Base-by-base conservation (phyloP, 1,140 invertebrate genomes). In the Pentalonia nigronervosa region DNA sequence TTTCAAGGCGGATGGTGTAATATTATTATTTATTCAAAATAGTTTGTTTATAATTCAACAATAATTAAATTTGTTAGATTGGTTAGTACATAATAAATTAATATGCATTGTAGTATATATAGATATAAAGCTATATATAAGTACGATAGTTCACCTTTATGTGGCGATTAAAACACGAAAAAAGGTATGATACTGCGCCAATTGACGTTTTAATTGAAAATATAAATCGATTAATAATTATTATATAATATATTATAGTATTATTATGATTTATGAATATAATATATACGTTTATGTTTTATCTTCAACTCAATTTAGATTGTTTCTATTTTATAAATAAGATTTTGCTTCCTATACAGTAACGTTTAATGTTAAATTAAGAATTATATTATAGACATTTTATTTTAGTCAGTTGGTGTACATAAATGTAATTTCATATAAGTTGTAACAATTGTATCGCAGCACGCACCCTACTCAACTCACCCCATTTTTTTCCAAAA, bases 401-500 rank as follows among this genome's bases (percentile, higher is more conserved):
- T 50, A 20, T 50, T 50, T 50, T 60, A 60, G 30, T 30, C 30
- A 0, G 30, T 30, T n/a, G 30, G 9, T 67, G 4, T 67, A 14
- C 25, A 23, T 56, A 8, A 56, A 7, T 1, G 56, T 56, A 56
- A 67, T 30, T 67, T 67, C 9, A 67, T 67, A 67, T 56, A 30
- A 67, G 60, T n/a, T n/a, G 60, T 30, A 76, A n/a, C 7, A 34
- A n/a, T n/a, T 34, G 14, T n/a, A 88, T 48, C 20, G 47, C 41
- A 41, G 47, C 41, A 41, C 41, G 41, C 7, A 90, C 25, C 56
- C 6, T n/a, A 84, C 8, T 41, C 2, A 7, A 94, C 96, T 95
- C 94, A 98, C 97, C 94, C 97, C 98, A 94, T 97, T 96, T 25
- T 96, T 94, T 95, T 99, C 98, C 67, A 99, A 96, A 23, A 99